Conservation (phyloP, 1,140 invertebrate genomes). For the Hirudo medicinalis region DNA sequence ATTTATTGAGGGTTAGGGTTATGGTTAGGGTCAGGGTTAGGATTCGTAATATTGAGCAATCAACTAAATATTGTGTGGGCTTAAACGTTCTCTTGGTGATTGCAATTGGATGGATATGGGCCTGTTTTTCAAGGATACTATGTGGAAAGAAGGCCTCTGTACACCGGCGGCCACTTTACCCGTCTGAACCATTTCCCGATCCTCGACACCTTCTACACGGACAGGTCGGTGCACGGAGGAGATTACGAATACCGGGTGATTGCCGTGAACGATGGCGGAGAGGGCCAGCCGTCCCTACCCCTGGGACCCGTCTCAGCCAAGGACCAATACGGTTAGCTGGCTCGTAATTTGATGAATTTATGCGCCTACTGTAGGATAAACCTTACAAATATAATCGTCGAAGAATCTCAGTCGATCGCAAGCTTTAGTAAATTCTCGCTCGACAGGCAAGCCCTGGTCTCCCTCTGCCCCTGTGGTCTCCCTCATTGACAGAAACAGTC, state of each 20-base stretch:
- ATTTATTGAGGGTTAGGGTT: too few species aligned
- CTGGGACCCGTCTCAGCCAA: conserved; percentile 20
- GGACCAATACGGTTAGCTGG: conserved; percentile 24
- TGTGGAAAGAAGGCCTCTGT: conserved; percentile 63
- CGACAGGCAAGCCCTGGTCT: conserved; percentile 65
- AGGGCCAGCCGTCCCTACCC: conserved; percentile 12
- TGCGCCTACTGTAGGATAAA: neutral
- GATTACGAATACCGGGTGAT: conserved; percentile 87
- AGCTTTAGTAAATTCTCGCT: neutral
- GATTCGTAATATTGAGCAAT: too few species aligned
- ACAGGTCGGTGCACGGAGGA: conserved; percentile 34
- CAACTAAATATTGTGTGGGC: too few species aligned
- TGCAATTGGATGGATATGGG: too few species aligned
- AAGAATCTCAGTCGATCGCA: neutral
- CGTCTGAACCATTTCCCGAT: conserved; percentile 13
- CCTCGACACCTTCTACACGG: conserved; percentile 19
- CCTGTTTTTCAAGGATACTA: conserved; percentile 71
- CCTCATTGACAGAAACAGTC: conserved; percentile 83
- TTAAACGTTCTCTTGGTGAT: too few species aligned
- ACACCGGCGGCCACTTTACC: conserved; percentile 8
- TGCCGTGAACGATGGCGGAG: conserved; percentile 62
- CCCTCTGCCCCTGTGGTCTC: conserved; percentile 81
- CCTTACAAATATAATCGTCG: neutral
- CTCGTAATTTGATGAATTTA: neutral
- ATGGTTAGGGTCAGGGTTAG: too few species aligned